phyloP scores from a whole-genome alignment of 30 jellyfish, hydroid and myxozoan species.

The Euphysa ruthae region DNA sequence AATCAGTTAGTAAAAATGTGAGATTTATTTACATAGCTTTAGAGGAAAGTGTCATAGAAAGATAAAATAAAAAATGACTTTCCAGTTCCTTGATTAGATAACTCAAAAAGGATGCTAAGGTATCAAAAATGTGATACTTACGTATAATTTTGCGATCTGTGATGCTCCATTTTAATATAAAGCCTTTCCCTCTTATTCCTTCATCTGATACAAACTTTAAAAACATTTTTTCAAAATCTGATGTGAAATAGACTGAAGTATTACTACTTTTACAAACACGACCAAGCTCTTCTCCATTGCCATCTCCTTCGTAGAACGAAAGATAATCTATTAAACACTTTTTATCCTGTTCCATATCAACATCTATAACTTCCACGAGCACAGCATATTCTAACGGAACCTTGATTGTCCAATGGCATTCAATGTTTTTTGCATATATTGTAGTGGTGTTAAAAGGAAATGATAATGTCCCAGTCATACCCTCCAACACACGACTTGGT shows the following conservation, averaged over 20 bases:
- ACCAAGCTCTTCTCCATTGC: slow-evolving; percentile 15
- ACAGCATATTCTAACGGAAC: slow-evolving; percentile 72
- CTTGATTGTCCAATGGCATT: slow-evolving; percentile 68
- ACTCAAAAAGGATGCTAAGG: too few species aligned
- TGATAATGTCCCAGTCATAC: slow-evolving; percentile 32
- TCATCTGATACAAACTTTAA: slow-evolving; percentile 57
- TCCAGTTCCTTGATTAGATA: too few species aligned
- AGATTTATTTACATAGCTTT: too few species aligned
- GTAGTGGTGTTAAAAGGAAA: slow-evolving; percentile 52
- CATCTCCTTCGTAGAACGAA: slow-evolving; percentile 56
- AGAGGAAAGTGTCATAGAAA: too few species aligned
- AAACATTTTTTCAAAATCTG: slow-evolving; percentile 29
- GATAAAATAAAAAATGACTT: too few species aligned
- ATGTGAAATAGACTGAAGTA: background rate
- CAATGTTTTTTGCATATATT: slow-evolving; percentile 40
- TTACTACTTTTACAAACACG: background rate
- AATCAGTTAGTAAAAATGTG: too few species aligned
- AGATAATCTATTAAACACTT: slow-evolving; percentile 53
- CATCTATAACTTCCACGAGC: slow-evolving; percentile 22
- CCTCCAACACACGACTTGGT: slow-evolving; percentile 12
- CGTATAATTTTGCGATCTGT: slow-evolving; percentile 56
- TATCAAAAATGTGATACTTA: slow-evolving; percentile 9
- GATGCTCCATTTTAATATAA: slow-evolving; percentile 52
- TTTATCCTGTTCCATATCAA: slow-evolving; percentile 66
- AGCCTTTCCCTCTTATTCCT: slow-evolving; percentile 44